Percentiles rank a stretch among this genome's conserved stretches.
Evolutionary conservation across 2,888 invertebrate genomes (phyloP).

Genomic region (Epirrhoe alternata): DNA sequence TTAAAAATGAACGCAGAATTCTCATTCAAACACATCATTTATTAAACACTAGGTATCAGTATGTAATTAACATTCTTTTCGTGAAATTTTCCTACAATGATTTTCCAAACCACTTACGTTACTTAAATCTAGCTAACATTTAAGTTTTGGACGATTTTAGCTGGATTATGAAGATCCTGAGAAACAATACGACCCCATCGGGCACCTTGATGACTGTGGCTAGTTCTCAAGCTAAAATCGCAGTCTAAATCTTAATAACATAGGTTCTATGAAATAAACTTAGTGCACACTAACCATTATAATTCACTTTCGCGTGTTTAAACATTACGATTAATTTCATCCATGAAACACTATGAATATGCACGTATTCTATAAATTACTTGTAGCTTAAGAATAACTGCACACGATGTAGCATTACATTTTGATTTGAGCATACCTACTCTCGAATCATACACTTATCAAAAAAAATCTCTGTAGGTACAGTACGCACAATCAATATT

Average conservation of each 20-base stretch:
- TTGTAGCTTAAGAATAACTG: slow-evolving; percentile 55
- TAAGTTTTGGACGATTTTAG: slow-evolving; percentile 76
- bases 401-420: slow-evolving; percentile 42
- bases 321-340: slow-evolving; percentile 84
- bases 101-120: slow-evolving; percentile 78
- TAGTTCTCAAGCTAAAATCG: slow-evolving; percentile 63
- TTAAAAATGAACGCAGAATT: slow-evolving; percentile 51
- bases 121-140: slow-evolving; percentile 71
- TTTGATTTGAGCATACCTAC: slow-evolving; percentile 71
- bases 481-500: too few species aligned
- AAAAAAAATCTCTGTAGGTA: slow-evolving; percentile 64
- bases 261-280: slow-evolving; percentile 56
- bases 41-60: slow-evolving; percentile 70
- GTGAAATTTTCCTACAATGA: slow-evolving; percentile 73
- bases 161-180: slow-evolving; percentile 32
- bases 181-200: slow-evolving; percentile 9
- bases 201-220: slow-evolving; percentile 39
- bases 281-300: slow-evolving; percentile 76
- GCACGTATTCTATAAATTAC: slow-evolving; percentile 52
- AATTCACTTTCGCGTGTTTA: slow-evolving; percentile 83
- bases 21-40: slow-evolving; percentile 77
- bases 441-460: slow-evolving; percentile 50
- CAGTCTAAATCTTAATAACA: slow-evolving; percentile 61
- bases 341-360: slow-evolving; percentile 59
- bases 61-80: slow-evolving; percentile 71